Conservation (phyloP, 1,140 invertebrate genomes). For the Heterodera schachtii region DNA sequence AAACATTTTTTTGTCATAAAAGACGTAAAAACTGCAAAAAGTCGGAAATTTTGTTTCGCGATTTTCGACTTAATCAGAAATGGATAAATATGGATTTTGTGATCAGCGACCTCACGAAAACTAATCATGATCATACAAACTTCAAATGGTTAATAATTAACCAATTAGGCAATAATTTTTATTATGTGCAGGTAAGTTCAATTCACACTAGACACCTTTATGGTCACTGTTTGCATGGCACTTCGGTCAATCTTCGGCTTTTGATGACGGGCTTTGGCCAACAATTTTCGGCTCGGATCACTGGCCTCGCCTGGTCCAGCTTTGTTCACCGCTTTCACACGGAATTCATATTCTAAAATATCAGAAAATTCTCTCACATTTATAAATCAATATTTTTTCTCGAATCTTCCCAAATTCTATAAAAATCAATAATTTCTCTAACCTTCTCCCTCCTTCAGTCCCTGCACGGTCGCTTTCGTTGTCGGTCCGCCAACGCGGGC, state of each 20-base stretch:
- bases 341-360: conserved; percentile 77
- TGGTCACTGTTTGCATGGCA: conserved; percentile 79
- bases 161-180: no score
- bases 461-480: conserved; percentile 79
- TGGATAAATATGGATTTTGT: no score
- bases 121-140: no score
- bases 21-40: no score
- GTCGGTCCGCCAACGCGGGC: conserved; percentile 72
- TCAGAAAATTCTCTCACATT: no score
- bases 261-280: conserved; percentile 87
- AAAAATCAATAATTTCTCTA: conserved; percentile 57
- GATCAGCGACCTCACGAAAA: no score
- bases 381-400: no score
- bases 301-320: conserved; percentile 82
- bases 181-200: not conserved
- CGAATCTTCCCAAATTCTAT: no score
- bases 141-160: no score
- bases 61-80: no score
- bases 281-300: conserved; percentile 84
- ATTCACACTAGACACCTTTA: conserved; percentile 71
- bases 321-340: conserved; percentile 87
- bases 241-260: conserved; percentile 89
- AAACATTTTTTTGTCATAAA: no score
- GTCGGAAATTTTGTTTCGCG: no score
- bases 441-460: conserved; percentile 84